A percentile compares a stretch with the other conserved stretches of the same genome.
phyloP scores from a whole-genome alignment of 2,113 vertebrate species.

The Callocephalon fimbriatum region DNA sequence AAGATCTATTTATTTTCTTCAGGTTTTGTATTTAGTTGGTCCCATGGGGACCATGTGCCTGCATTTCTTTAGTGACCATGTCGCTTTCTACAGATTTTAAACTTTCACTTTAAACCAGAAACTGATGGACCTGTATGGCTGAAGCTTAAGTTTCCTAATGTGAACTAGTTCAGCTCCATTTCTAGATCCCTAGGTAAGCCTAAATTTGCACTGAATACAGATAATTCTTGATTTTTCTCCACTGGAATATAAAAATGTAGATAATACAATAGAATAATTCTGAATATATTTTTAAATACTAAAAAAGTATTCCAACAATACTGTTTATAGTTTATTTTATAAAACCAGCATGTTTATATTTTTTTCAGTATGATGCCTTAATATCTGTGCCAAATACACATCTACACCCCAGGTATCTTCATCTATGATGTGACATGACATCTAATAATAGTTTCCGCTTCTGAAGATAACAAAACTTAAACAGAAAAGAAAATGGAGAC shows the following conservation, averaged over 20 bases:
- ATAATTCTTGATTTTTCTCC: neutral
- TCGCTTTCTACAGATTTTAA: neutral
- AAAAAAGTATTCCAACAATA: neutral
- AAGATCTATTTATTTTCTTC: neutral
- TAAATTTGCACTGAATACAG: too few relatives aligned
- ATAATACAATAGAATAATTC: neutral
- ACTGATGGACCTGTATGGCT: neutral
- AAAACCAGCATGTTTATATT: neutral
- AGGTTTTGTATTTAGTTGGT: neutral
- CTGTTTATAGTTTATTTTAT: neutral
- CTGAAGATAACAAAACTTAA: neutral
- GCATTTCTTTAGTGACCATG: neutral
- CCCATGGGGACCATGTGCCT: neutral
- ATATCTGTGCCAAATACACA: neutral
- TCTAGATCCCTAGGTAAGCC: too few relatives aligned
- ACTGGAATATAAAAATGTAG: neutral
- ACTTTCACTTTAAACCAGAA: neutral
- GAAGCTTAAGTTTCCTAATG: neutral
- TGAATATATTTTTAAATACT: neutral
- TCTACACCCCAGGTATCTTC: neutral
- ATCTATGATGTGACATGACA: neutral
- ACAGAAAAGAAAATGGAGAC: neutral
- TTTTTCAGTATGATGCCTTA: neutral
- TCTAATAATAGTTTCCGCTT: neutral
- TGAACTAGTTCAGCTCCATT: neutral